phyloP scores from a whole-genome alignment of 2,797 vertebrate genomes.

The Dromococcyx pavoninus region DNA sequence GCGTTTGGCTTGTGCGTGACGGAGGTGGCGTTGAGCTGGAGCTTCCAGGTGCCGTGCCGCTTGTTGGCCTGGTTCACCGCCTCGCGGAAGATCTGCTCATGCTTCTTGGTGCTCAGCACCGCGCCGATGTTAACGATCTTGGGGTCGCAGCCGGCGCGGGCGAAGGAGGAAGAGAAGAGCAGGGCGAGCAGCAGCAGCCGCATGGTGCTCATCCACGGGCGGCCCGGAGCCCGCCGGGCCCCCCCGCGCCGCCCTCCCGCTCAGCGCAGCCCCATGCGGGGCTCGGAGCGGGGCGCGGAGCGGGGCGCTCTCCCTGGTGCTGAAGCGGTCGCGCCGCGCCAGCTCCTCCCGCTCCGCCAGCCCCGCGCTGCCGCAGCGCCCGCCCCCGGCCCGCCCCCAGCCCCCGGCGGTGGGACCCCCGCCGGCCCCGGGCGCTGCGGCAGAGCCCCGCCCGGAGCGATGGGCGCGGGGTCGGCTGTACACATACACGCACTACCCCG shows the following conservation, averaged over 20 bases:
- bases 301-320: slow-evolving; percentile 41
- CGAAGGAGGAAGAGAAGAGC: slow-evolving; percentile 88
- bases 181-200: slow-evolving; percentile 86
- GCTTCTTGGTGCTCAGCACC: slow-evolving; percentile 95
- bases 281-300: neutral
- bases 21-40: slow-evolving; percentile 95
- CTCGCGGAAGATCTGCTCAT: slow-evolving; percentile 95
- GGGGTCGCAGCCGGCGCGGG: slow-evolving; percentile 90
- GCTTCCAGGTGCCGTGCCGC: slow-evolving; percentile 91
- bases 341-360: neutral
- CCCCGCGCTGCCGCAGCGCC: neutral
- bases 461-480: neutral
- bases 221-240: slow-evolving; percentile 41
- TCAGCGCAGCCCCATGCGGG: neutral
- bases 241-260: neutral
- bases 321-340: slow-evolving; percentile 20
- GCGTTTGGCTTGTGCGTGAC: slow-evolving; percentile 97
- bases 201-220: slow-evolving; percentile 79
- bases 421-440: neutral
- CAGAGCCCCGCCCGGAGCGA: neutral
- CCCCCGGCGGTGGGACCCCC: neutral
- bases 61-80: slow-evolving; percentile 93
- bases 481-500: no score
- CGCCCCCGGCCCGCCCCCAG: neutral
- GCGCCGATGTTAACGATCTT: slow-evolving; percentile 96